These are phyloP conservation scores for Pheosia tremula DNA, from an alignment of 2,888 invertebrate genomes.

Conservation along the genomic window DNA sequence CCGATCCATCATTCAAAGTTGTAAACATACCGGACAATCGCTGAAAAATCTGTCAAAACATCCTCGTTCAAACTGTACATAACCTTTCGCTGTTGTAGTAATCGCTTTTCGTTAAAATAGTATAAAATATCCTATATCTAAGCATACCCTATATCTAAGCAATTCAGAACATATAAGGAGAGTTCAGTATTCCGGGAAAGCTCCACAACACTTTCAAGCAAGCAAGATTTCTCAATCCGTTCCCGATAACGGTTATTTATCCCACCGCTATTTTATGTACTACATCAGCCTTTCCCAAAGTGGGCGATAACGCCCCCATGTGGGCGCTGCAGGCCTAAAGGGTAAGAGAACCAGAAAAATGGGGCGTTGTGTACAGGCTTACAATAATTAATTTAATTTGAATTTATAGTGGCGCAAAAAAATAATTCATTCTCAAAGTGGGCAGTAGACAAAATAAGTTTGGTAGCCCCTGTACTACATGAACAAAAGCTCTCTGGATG, in stretches of 20 bases:
- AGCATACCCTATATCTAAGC: not conserved
- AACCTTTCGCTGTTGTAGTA: not conserved
- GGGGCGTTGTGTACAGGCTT: no score
- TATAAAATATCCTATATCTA: not conserved
- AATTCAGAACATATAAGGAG: slow-evolving; percentile 12
- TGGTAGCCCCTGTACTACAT: slow-evolving; percentile 2
- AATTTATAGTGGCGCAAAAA: no score
- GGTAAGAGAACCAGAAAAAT: no score
- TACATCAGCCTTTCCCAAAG: no score
- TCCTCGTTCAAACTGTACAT: not conserved
- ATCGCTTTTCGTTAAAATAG: not conserved
- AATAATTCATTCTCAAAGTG: no score
- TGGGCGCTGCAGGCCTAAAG: no score
- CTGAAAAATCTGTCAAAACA: not conserved
- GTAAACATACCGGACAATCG: not conserved
- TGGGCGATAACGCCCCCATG: no score
- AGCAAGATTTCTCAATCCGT: slow-evolving; percentile 30
- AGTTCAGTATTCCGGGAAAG: slow-evolving; percentile 28
- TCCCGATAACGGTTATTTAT: slow-evolving; percentile 35
- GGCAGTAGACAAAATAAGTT: no score
- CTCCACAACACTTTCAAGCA: slow-evolving; percentile 12
- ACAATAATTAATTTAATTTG: no score
- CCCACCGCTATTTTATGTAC: slow-evolving; percentile 11
- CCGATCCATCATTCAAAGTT: not conserved
- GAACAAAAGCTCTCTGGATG: slow-evolving; percentile 29